A percentile compares a stretch with the other conserved stretches of the same genome.
These are phyloP conservation scores for Pegea sp. DNA, from an alignment of 23 tunicate genomes.

Conservation along the genomic window DNA sequence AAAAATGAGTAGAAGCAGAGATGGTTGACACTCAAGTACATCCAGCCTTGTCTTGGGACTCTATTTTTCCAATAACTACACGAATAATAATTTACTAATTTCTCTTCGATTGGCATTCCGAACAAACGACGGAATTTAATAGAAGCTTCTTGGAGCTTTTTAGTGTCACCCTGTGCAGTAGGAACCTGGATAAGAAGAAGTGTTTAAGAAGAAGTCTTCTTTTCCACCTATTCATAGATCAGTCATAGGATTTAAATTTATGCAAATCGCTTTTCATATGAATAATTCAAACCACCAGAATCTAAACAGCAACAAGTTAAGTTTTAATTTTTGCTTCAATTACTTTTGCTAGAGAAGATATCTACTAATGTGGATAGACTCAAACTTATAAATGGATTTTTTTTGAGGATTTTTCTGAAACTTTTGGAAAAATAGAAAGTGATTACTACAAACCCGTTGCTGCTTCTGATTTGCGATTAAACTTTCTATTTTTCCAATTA, in stretches of 20 bases:
- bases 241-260: background rate
- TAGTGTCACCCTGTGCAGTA: conserved; percentile 25
- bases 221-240: background rate
- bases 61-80: conserved; percentile 89
- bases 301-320: too few relatives aligned
- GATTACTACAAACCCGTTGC: too few relatives aligned
- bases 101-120: conserved; percentile 84
- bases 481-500: conserved; percentile 68
- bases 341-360: too few relatives aligned
- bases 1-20: conserved; percentile 90
- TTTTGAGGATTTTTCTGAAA: too few relatives aligned
- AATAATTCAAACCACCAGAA: too few relatives aligned
- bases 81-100: conserved; percentile 94
- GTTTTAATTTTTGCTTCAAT: too few relatives aligned
- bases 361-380: too few relatives aligned
- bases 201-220: background rate
- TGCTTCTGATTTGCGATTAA: conserved; percentile 47
- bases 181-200: background rate
- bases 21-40: conserved; percentile 89
- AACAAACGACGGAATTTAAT: conserved; percentile 79
- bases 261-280: background rate
- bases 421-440: too few relatives aligned
- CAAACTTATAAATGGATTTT: too few relatives aligned
- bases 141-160: conserved; percentile 84
- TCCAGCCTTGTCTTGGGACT: conserved; percentile 93